A percentile compares a stretch with the other conserved stretches of the same genome.
These are phyloP conservation scores for Eristalis arbustorum DNA, from an alignment of 2,888 invertebrate genomes.

Conservation along the genomic window DNA sequence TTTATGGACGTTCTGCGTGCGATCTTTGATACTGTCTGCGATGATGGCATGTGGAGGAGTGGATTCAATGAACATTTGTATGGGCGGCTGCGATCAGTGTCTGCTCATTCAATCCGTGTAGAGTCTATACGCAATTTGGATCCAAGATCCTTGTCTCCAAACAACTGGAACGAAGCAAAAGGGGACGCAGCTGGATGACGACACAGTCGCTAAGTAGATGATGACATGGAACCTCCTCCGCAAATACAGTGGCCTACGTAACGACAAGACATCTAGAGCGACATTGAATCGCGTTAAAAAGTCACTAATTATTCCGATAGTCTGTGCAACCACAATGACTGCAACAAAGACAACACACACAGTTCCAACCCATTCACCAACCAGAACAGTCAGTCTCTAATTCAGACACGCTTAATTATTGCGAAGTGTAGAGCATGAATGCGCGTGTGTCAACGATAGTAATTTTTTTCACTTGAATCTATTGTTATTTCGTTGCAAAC, in stretches of 20 bases:
- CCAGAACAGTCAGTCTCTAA: not conserved
- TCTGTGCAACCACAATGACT: not conserved
- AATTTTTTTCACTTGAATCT: not conserved
- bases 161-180: too few relatives aligned
- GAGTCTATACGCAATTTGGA: too few relatives aligned
- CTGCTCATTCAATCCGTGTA: too few relatives aligned
- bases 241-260: not conserved
- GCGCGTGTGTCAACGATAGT: not conserved
- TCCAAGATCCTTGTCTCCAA: too few relatives aligned
- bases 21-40: too few relatives aligned
- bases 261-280: not conserved
- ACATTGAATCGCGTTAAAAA: not conserved
- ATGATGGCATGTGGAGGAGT: too few relatives aligned
- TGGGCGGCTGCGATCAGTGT: too few relatives aligned
- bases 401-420: not conserved
- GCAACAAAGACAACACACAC: not conserved
- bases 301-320: not conserved
- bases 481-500: not conserved
- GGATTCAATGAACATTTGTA: too few relatives aligned
- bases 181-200: too few relatives aligned
- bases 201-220: slow-evolving; percentile 61
- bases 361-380: not conserved
- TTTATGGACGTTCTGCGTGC: too few relatives aligned
- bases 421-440: not conserved
- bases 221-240: slow-evolving; percentile 52